Evolutionary conservation across 1,140 invertebrate genomes (phyloP).

Genomic region (Caenorhabditis tropicalis): DNA sequence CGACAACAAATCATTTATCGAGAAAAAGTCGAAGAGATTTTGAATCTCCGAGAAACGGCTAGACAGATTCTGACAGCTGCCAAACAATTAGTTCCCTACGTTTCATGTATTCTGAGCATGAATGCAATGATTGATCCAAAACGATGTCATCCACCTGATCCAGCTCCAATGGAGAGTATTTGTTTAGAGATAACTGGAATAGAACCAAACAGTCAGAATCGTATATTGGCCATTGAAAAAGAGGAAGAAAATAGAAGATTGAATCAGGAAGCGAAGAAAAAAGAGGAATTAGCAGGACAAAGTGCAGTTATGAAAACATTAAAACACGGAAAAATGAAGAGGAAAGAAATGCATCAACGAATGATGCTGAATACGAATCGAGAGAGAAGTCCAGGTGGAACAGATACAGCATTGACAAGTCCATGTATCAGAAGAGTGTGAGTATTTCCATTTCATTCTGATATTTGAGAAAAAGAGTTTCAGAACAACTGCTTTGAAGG

Average conservation of each 20-base stretch:
- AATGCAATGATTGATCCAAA: conserved; percentile 51
- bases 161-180: conserved; percentile 71
- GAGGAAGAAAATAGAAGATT: conserved; percentile 63
- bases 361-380: conserved; percentile 44
- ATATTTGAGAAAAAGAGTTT: neutral
- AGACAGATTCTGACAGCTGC: conserved; percentile 56
- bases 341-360: conserved; percentile 49
- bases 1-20: conserved; percentile 64
- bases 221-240: conserved; percentile 69
- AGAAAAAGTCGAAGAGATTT: conserved; percentile 60
- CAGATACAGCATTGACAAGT: conserved; percentile 47
- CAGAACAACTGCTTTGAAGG: conserved; percentile 6
- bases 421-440: conserved; percentile 36
- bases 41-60: conserved; percentile 62
- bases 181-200: conserved; percentile 67
- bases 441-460: neutral
- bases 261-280: conserved; percentile 53
- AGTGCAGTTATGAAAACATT: conserved; percentile 42
- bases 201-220: conserved; percentile 62
- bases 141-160: conserved; percentile 57
- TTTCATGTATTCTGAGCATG: conserved; percentile 50
- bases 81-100: conserved; percentile 65
- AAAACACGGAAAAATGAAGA: conserved; percentile 49
- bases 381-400: conserved; percentile 55
- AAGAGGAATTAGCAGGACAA: conserved; percentile 55